Evolutionary conservation across 2,113 vertebrate species (phyloP).

Genomic region (Chionis minor): DNA sequence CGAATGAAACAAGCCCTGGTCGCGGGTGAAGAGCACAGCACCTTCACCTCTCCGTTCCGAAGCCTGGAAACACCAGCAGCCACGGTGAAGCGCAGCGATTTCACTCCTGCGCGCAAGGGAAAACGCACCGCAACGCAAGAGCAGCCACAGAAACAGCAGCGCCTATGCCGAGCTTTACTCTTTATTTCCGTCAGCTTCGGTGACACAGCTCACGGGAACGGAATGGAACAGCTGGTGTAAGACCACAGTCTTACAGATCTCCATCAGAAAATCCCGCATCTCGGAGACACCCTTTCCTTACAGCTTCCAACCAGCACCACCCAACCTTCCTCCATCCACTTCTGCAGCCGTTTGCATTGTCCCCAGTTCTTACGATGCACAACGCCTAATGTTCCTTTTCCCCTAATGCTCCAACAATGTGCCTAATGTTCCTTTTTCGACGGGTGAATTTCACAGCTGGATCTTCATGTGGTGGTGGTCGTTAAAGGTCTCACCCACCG

Average conservation of each 20-base stretch:
- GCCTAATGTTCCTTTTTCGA: not conserved
- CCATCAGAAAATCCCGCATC: not conserved
- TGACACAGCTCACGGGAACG: not conserved
- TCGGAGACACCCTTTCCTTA: not conserved
- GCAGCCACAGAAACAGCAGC: not conserved
- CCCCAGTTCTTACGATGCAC: accelerated
- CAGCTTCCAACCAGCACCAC: not conserved
- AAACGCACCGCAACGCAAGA: not conserved
- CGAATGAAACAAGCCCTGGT: not conserved
- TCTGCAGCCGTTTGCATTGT: not conserved
- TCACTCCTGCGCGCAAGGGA: not conserved
- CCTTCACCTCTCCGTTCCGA: not conserved
- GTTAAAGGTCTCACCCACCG: not conserved
- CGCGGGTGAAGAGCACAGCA: not conserved
- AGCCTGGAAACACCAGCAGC: not conserved
- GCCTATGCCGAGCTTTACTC: not conserved
- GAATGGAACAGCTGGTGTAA: not conserved
- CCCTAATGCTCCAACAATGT: too few species aligned
- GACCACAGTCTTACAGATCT: not conserved
- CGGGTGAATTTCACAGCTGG: not conserved
- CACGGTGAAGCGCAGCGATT: not conserved
- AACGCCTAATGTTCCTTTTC: not conserved
- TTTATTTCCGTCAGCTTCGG: not conserved
- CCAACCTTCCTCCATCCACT: not conserved
- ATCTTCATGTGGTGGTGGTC: not conserved